Evolutionary conservation across 2,113 vertebrate species (phyloP).

Genomic region (Halichoeres trimaculatus): DNA sequence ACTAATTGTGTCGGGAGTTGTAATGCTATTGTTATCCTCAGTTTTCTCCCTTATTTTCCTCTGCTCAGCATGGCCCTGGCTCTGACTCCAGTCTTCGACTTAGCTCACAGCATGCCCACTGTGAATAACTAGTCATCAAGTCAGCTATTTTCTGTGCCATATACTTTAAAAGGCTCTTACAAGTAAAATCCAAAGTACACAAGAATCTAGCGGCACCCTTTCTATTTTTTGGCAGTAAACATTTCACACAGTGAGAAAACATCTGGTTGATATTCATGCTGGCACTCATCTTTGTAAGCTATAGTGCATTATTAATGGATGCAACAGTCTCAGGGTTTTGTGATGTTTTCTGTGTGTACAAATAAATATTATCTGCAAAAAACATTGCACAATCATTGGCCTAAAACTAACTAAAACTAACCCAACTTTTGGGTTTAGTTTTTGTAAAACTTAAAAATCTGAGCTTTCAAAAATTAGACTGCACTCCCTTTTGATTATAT

Average conservation of each 20-base stretch:
- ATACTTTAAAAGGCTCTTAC: constrained; percentile 11
- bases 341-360: constrained; percentile 44
- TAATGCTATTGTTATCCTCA: neutral
- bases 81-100: constrained; percentile 26
- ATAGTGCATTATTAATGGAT: constrained; percentile 47
- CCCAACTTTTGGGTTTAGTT: neutral
- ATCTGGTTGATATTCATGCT: constrained; percentile 48
- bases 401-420: constrained; percentile 9
- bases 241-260: constrained; percentile 43
- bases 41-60: neutral
- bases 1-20: constrained; percentile 7
- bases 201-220: constrained; percentile 30
- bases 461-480: neutral
- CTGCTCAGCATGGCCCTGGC: neutral
- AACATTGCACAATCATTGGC: constrained; percentile 6
- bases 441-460: too few species aligned
- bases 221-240: constrained; percentile 43
- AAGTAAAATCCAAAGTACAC: constrained; percentile 35
- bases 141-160: constrained; percentile 28
- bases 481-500: neutral
- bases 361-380: constrained; percentile 32
- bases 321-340: constrained; percentile 22
- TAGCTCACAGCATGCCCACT: constrained; percentile 38
- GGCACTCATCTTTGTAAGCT: constrained; percentile 45
- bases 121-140: constrained; percentile 41